Base-by-base conservation (phyloP, 2,113 vertebrate genomes). In the Hippopotamus amphibius region DNA sequence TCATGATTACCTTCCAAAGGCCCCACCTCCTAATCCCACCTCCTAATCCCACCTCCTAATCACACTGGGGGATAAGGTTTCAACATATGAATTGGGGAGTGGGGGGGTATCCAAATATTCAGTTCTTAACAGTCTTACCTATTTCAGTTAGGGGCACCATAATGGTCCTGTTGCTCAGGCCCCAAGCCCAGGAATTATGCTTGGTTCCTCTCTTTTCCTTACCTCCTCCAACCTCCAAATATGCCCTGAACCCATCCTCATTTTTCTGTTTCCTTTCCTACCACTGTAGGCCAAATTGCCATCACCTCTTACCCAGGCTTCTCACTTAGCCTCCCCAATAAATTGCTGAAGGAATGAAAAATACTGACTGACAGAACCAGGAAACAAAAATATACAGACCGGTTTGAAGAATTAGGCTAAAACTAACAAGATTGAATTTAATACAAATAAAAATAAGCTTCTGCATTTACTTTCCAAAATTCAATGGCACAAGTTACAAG, bases 401-500 rank as follows among this genome's bases (percentile, higher is more conserved):
- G 53, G 15, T 59, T 84, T 53, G 28, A 97, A 77, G 59, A 95
- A 95, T 15, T 65, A 80, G 63, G 65, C 85, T 90, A 96, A 96
- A 87, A 55, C 17, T 14, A 80, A 88, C 53, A 95, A 90, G 85
- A 79, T 10, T 94, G 16, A 77, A 94, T 86, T 90, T 71, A 72
- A 96, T 59, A 72, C 65, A 95, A 85, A 96, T 90, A 87, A 95
- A 82, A 15, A 22, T 24, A 74, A 74, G 55, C 48, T 30, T 94
- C 48, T 88, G 81, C 55, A 24, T 88, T 95, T 66, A 46, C 88
- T 68, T 94, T 93, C 96, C 93, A 93, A 96, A 97, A 96, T 66
- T 55, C 71, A 59, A 85, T 50, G 72, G 88, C 63, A 43, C n/a
- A 24, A 71, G n/a, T 69, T 72, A 61, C 6, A 94, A 95, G 59